Evolutionary conservation across 2,888 invertebrate species (phyloP).

Genomic region (Danaus chrysippus): DNA sequence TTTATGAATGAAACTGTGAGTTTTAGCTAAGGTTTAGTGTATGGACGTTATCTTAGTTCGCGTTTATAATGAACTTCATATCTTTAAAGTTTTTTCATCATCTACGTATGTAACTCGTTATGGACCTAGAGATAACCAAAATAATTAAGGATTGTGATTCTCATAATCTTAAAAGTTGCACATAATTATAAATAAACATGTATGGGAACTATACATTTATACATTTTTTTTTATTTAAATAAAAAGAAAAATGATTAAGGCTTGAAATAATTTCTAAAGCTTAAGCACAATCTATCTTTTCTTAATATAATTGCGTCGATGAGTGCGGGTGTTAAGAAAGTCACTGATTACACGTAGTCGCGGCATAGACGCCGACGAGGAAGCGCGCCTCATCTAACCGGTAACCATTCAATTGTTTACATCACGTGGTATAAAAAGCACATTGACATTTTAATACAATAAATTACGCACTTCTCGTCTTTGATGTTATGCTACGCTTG

Average conservation of each 20-base stretch:
- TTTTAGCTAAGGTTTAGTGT: conserved; percentile 41
- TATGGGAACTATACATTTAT: too few relatives aligned
- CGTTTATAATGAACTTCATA: conserved; percentile 29
- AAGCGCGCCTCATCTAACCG: conserved; percentile 26
- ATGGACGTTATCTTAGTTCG: conserved; percentile 38
- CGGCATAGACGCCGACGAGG: conserved; percentile 48
- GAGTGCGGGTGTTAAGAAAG: conserved; percentile 43
- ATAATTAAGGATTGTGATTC: too few relatives aligned
- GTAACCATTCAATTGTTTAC: conserved; percentile 24
- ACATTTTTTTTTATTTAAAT: too few relatives aligned
- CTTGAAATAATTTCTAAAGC: too few relatives aligned
- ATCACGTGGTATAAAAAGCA: conserved; percentile 16
- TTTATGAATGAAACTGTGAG: conserved; percentile 8
- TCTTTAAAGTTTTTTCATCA: background rate
- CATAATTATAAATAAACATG: too few relatives aligned
- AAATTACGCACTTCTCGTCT: background rate
- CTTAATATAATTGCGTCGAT: conserved; percentile 18
- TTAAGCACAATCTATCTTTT: too few relatives aligned
- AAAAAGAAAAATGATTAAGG: too few relatives aligned
- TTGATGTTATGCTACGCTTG: background rate
- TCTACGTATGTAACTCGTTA: too few relatives aligned
- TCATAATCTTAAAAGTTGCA: too few relatives aligned
- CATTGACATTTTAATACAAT: background rate
- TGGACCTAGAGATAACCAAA: too few relatives aligned
- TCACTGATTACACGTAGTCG: conserved; percentile 57